Evolutionary conservation across 2,797 vertebrate species (phyloP), one percentile per base, ranked within the genome.

Genomic region (Sebastes flavidus): DNA sequence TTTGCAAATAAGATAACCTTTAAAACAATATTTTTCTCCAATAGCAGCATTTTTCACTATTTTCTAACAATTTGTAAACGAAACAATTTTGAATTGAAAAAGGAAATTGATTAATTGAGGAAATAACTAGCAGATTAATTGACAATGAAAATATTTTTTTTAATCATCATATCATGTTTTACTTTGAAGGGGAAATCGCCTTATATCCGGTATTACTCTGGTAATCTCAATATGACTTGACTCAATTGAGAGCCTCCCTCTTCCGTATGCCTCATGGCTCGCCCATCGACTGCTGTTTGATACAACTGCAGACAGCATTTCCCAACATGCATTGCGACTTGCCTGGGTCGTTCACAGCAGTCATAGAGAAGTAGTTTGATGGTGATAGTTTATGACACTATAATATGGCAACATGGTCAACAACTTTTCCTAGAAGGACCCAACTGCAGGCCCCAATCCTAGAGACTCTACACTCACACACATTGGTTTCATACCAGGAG

Each of bases 241-340:
- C 16, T 67, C 8, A 30, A 8, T 22, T 69, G 54, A 55, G 4
- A 34, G 12, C 32, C 69, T 58, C 24, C 49, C 27, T 82, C 91
- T 89, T 89, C 89, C 81, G 83, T 83, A 58, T 89, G 80, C 68
- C 69, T 85, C 29, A 25, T 49, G 70, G 67, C 78, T 86, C 82
- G 52, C 63, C 54, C 65, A n/a, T 79, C 46, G 70, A 72, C 72
- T 2, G 22, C 68, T 42, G 42, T 62, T 82, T 73, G 66, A 66
- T 58, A 56, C 22, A 18, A 8, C 54, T 59, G 38, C 36, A 77
- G 73, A 94, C 90, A 88, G 18, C 93, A 92, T 86, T 83, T 92
- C 93, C 94, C 92, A 87, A 22, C 56, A 88, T 95, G 92, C 94
- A 85, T 4, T 82, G 81, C 79, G 22, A 7, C 63, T 4, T 18